Percentiles rank a stretch among this genome's conserved stretches.
Evolutionary conservation across 2,888 invertebrate genomes (phyloP).

Genomic region (Lithophane socia): DNA sequence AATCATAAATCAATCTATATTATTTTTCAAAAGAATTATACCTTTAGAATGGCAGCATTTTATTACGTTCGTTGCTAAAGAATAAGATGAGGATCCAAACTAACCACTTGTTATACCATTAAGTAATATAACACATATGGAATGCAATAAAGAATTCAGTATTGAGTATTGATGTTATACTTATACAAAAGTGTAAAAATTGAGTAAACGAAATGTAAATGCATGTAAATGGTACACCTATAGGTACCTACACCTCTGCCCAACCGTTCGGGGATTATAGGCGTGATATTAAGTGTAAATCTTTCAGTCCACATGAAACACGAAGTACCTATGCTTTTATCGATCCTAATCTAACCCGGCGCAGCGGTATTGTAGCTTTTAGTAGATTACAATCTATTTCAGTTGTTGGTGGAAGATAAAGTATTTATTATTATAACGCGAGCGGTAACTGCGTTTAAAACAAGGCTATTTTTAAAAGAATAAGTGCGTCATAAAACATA

Average conservation of each 20-base stretch:
- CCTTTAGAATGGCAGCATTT: not conserved
- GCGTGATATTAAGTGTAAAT: not conserved
- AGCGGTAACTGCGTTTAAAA: conserved; percentile 20
- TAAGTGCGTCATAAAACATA: conserved; percentile 28
- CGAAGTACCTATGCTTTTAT: conserved; percentile 1
- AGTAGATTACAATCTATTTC: conserved; percentile 45
- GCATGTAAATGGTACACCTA: too few relatives aligned
- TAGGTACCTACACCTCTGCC: too few relatives aligned
- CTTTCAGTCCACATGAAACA: conserved; percentile 12
- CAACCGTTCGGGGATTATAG: too few relatives aligned
- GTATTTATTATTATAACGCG: conserved; percentile 41
- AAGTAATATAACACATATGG: too few relatives aligned
- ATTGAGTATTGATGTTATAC: too few relatives aligned
- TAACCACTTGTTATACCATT: too few relatives aligned
- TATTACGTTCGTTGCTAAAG: too few relatives aligned
- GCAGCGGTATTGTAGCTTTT: conserved; percentile 7
- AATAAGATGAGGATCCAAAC: too few relatives aligned
- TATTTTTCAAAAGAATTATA: too few relatives aligned
- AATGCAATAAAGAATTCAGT: too few relatives aligned
- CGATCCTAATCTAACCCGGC: conserved; percentile 20
- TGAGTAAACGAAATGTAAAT: too few relatives aligned
- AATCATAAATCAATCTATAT: not conserved
- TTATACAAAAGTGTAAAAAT: too few relatives aligned
- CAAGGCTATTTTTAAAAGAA: conserved; percentile 35
- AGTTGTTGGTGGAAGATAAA: conserved; percentile 32